phyloP scores from a whole-genome alignment of 2,113 vertebrate species.

The Rhynchomys soricoides region DNA sequence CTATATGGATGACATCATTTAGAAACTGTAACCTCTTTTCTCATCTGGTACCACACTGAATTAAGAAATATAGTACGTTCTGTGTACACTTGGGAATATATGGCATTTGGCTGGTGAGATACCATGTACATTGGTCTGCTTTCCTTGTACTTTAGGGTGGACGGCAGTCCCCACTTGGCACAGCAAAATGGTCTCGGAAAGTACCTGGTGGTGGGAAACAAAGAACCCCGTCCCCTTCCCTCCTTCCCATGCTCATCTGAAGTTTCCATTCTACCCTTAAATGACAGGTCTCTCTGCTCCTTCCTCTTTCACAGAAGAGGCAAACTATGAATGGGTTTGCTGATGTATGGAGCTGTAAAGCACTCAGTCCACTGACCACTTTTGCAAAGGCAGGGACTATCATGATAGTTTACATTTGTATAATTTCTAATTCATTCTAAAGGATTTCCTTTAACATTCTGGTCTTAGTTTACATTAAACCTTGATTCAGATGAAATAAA shows the following conservation, averaged over 20 bases:
- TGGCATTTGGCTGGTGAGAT: slow-evolving; percentile 41
- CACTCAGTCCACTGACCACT: neutral
- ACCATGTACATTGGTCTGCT: neutral
- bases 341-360: neutral
- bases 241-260: slow-evolving; percentile 55
- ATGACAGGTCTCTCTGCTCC: slow-evolving; percentile 39
- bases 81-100: neutral
- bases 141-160: slow-evolving; percentile 35
- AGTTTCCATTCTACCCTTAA: slow-evolving; percentile 52
- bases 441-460: neutral
- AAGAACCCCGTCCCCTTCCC: slow-evolving; percentile 59
- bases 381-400: slow-evolving; percentile 38
- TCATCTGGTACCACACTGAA: neutral
- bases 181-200: slow-evolving; percentile 50
- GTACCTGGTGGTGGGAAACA: slow-evolving; percentile 68
- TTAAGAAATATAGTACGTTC: neutral
- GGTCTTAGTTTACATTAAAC: neutral
- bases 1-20: neutral
- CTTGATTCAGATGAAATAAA: neutral
- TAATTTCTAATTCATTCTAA: slow-evolving; percentile 41
- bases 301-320: slow-evolving; percentile 69
- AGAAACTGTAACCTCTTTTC: slow-evolving; percentile 5
- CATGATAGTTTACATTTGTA: neutral
- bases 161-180: slow-evolving; percentile 54
- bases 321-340: slow-evolving; percentile 28